phyloP scores from a whole-genome alignment of 2,797 vertebrate species.

The Aselliscus stoliczkanus region DNA sequence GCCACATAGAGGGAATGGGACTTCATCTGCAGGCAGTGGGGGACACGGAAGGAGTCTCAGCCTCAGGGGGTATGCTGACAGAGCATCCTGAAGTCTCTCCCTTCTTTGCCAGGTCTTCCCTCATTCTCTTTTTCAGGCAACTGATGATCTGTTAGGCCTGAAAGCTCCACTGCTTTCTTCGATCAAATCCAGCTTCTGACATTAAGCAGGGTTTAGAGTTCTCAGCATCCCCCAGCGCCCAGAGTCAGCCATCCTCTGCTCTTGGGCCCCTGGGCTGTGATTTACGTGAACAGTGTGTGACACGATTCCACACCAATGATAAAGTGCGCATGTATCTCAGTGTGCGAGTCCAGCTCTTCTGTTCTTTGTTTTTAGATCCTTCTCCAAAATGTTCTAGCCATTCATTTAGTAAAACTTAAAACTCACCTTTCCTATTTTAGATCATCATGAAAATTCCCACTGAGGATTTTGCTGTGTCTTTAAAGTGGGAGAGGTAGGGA shows the following conservation, averaged over 20 bases:
- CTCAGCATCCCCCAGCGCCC: not conserved
- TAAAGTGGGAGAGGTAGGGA: not conserved
- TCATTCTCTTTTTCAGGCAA: not conserved
- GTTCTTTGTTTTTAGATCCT: not conserved
- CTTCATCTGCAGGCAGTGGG: not conserved
- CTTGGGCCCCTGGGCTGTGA: not conserved
- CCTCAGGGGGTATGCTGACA: not conserved
- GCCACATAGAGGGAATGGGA: no score
- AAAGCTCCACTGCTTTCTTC: not conserved
- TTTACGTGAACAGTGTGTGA: not conserved
- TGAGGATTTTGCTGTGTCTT: not conserved
- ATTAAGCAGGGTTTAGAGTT: not conserved
- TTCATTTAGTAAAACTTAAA: slow-evolving; percentile 1
- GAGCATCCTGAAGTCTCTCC: not conserved
- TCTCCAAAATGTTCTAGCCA: not conserved
- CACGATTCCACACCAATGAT: accelerated
- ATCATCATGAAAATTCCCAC: not conserved
- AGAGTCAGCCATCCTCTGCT: not conserved
- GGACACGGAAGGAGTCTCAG: not conserved
- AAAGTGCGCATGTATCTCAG: not conserved
- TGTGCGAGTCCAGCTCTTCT: not conserved
- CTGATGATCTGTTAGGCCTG: not conserved
- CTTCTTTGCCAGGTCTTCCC: not conserved
- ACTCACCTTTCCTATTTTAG: not conserved
- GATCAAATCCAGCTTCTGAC: not conserved